These are phyloP conservation scores for Deilephila porcellus DNA, from an alignment of 2,888 invertebrate genomes.

Conservation along the genomic window DNA sequence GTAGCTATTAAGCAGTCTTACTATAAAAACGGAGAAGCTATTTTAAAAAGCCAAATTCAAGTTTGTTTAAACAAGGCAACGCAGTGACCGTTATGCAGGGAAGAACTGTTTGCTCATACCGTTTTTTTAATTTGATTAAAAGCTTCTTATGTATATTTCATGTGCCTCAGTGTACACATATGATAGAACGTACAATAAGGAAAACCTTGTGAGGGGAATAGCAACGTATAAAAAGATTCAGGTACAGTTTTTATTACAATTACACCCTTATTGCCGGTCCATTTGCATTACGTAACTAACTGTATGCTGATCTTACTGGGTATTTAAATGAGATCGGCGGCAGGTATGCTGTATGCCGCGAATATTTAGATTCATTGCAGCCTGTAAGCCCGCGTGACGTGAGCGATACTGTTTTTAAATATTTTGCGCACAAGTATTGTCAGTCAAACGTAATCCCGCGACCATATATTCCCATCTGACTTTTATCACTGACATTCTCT, in stretches of 20 bases:
- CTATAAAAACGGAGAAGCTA: conserved; percentile 3
- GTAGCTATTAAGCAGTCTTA: conserved; percentile 20
- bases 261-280: conserved; percentile 45
- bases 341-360: not conserved
- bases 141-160: conserved; percentile 15
- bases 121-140: conserved; percentile 23
- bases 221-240: conserved; percentile 33
- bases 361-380: conserved; percentile 21
- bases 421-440: conserved; percentile 17
- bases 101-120: not conserved
- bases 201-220: conserved; percentile 13
- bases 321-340: conserved; percentile 22
- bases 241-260: conserved; percentile 43
- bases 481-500: conserved; percentile 30
- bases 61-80: not conserved
- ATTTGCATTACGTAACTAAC: conserved; percentile 41
- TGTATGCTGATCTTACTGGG: conserved; percentile 7
- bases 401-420: conserved; percentile 1
- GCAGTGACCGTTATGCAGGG: not conserved
- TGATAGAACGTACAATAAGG: conserved; percentile 20
- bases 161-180: not conserved
- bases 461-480: conserved; percentile 30
- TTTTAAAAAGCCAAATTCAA: not conserved
- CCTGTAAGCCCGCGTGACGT: conserved; percentile 7
- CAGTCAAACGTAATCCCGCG: conserved; percentile 30